A percentile compares a stretch with the other conserved stretches of the same genome.
phyloP scores from a whole-genome alignment of 2,797 vertebrate species.

The Hyperoplus lanceolatus region DNA sequence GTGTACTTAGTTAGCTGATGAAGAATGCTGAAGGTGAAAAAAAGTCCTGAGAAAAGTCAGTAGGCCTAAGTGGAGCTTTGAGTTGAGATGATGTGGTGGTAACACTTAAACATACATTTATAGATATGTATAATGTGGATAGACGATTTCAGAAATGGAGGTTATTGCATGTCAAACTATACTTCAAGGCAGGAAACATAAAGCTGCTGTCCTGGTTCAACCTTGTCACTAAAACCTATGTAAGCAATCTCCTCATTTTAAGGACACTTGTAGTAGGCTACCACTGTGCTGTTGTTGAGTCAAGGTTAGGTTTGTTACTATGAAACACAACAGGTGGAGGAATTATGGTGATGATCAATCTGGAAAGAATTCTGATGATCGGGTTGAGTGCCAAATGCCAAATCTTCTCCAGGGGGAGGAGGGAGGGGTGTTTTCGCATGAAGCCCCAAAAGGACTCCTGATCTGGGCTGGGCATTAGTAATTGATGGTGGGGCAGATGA shows the following conservation, averaged over 20 bases:
- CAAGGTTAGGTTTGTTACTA: conserved; percentile 63
- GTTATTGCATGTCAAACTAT: neutral
- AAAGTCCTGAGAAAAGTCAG: neutral
- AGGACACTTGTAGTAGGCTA: conserved; percentile 5
- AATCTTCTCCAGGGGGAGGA: conserved; percentile 19
- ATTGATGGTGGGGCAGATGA: conserved; percentile 64
- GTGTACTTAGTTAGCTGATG: neutral
- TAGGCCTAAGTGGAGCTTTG: neutral
- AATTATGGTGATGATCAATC: conserved; percentile 46
- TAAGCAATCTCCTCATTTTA: conserved; percentile 15
- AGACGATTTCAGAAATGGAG: neutral
- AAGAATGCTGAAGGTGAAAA: neutral
- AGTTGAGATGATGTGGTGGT: neutral
- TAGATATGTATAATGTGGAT: neutral
- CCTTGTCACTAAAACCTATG: conserved; percentile 34
- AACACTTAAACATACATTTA: neutral
- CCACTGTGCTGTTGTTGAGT: conserved; percentile 38
- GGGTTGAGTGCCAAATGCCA: conserved; percentile 54
- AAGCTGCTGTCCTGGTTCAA: conserved; percentile 33
- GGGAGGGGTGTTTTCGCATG: neutral
- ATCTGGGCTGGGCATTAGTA: conserved; percentile 55
- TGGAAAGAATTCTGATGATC: conserved; percentile 63
- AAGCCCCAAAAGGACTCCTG: conserved; percentile 49
- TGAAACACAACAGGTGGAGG: conserved; percentile 70
- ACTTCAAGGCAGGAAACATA: too few species aligned